Evolutionary conservation across 2,888 invertebrate species (phyloP).

Genomic region (Chesias legatella): DNA sequence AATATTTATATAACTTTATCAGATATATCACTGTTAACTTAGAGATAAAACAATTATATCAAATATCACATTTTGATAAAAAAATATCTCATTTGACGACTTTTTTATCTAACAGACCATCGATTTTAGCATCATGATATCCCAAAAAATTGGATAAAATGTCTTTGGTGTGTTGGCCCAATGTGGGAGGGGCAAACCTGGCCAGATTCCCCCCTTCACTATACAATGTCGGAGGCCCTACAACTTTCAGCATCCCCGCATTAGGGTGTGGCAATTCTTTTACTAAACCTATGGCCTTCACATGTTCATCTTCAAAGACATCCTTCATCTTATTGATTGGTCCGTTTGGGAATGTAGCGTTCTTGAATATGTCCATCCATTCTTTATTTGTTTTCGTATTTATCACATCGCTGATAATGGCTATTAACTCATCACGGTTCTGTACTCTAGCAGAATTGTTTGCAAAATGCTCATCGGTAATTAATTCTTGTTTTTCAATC

Average conservation of each 20-base stretch:
- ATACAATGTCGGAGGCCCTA: constrained; percentile 93
- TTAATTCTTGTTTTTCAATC: constrained; percentile 82
- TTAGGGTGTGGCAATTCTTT: constrained; percentile 85
- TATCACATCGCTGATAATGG: constrained; percentile 80
- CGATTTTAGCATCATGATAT: constrained; percentile 81
- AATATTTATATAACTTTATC: constrained; percentile 1
- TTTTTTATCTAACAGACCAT: constrained; percentile 73
- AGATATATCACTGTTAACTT: constrained; percentile 2
- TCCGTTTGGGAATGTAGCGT: constrained; percentile 91
- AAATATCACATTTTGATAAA: neutral
- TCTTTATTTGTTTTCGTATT: constrained; percentile 84
- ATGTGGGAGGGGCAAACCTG: constrained; percentile 87
- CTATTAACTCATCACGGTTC: constrained; percentile 85
- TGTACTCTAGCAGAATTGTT: constrained; percentile 88
- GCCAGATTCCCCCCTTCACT: constrained; percentile 86
- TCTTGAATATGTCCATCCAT: constrained; percentile 87
- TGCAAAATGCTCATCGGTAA: constrained; percentile 82
- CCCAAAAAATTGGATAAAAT: constrained; percentile 85
- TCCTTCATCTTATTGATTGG: constrained; percentile 93
- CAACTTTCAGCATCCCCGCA: constrained; percentile 86
- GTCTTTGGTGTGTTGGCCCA: constrained; percentile 93
- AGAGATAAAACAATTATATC: constrained; percentile 4
- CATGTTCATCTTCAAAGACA: constrained; percentile 94
- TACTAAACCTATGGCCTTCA: constrained; percentile 86
- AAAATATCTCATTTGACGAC: constrained; percentile 41